A percentile compares a stretch with the other conserved stretches of the same genome.
Evolutionary conservation across 2,797 vertebrate genomes (phyloP).

Genomic region (Picus viridis): DNA sequence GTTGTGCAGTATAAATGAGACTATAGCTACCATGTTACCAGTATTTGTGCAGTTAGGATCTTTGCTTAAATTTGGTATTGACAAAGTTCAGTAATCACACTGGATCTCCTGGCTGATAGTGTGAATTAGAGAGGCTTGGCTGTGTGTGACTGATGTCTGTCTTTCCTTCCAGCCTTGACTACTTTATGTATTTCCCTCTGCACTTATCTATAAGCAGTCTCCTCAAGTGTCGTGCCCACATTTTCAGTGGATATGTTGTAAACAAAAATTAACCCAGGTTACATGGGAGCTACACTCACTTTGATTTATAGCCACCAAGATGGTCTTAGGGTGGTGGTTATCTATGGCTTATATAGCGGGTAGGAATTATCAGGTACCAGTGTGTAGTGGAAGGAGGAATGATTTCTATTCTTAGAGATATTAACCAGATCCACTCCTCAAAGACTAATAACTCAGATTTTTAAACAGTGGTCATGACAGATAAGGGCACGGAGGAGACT

Average conservation of each 20-base stretch:
- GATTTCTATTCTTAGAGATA: conserved; percentile 83
- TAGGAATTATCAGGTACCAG: conserved; percentile 81
- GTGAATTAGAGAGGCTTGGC: conserved; percentile 5
- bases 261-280: conserved; percentile 84
- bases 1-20: neutral
- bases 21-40: neutral
- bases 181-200: conserved; percentile 24
- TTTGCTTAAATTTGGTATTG: conserved; percentile 1
- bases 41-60: neutral
- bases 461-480: conserved; percentile 91
- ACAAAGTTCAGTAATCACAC: neutral
- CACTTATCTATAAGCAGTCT: conserved; percentile 73
- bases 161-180: conserved; percentile 64
- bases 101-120: neutral
- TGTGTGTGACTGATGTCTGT: conserved; percentile 33
- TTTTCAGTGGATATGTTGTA: conserved; percentile 81
- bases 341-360: conserved; percentile 79
- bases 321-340: conserved; percentile 84
- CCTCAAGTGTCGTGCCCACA: conserved; percentile 73
- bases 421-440: conserved; percentile 91
- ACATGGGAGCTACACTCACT: conserved; percentile 76
- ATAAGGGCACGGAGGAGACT: conserved; percentile 86
- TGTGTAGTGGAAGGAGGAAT: conserved; percentile 78
- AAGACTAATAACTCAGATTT: conserved; percentile 93
- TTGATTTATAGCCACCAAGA: conserved; percentile 87